These are phyloP conservation scores for Clinocottus analis DNA, from an alignment of 2,113 vertebrate genomes.

Conservation along the genomic window DNA sequence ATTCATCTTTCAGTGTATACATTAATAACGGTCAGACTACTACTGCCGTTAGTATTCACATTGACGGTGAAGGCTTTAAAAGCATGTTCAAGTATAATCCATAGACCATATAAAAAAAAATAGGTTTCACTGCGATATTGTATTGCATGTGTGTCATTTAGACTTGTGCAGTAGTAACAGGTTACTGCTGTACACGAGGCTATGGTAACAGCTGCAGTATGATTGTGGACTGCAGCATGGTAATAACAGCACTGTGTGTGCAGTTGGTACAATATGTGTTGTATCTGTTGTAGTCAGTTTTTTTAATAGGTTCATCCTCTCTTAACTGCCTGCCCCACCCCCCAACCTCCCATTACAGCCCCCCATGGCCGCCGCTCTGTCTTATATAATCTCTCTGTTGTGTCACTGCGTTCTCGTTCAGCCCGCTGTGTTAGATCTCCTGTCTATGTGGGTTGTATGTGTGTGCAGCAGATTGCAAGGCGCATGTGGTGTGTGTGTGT, in stretches of 20 bases:
- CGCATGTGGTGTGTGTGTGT: conserved; percentile 19
- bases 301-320: conserved; percentile 58
- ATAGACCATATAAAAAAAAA: not conserved
- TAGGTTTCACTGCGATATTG: not conserved
- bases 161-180: conserved; percentile 19
- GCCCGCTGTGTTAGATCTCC: conserved; percentile 46
- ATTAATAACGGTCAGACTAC: not conserved
- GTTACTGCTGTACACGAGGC: not conserved
- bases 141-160: not conserved
- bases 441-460: conserved; percentile 18
- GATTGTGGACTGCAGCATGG: conserved; percentile 13
- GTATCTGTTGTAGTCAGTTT: conserved; percentile 37
- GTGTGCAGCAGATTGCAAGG: conserved; percentile 1
- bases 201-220: conserved; percentile 16
- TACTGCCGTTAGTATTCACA: not conserved
- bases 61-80: not conserved
- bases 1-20: no score
- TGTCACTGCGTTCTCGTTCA: conserved; percentile 62
- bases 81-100: not conserved
- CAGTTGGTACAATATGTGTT: conserved; percentile 24
- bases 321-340: conserved; percentile 5
- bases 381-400: conserved; percentile 67
- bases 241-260: conserved; percentile 13
- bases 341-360: conserved; percentile 41
- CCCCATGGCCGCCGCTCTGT: conserved; percentile 14